Evolutionary conservation across 30 jellyfish, hydroid and myxozoan genomes (phyloP).

Genomic region (Turritopsis dohrnii): DNA sequence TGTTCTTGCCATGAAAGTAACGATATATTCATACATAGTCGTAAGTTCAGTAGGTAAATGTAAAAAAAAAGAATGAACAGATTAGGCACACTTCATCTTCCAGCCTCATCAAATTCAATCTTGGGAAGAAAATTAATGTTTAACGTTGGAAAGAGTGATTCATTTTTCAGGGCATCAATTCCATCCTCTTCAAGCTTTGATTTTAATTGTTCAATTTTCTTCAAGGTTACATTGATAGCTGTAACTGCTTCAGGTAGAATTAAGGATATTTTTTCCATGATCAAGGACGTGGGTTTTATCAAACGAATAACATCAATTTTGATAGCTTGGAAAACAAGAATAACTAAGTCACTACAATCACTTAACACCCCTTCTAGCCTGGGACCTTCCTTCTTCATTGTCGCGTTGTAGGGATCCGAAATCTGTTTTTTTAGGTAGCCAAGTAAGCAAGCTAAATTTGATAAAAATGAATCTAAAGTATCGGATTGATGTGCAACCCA

Average conservation of each 20-base stretch:
- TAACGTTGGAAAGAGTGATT: too few species aligned
- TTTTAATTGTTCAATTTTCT: too few species aligned
- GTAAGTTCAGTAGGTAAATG: not conserved
- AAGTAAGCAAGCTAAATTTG: not conserved
- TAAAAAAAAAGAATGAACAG: too few species aligned
- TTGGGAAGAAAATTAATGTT: not conserved
- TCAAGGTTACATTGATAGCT: too few species aligned
- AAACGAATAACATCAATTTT: not conserved
- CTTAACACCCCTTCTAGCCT: not conserved
- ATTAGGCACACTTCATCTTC: too few species aligned
- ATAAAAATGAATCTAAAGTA: not conserved
- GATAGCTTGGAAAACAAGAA: not conserved
- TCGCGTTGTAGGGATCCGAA: not conserved
- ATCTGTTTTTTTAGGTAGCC: not conserved
- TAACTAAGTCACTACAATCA: not conserved
- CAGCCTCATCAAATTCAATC: not conserved
- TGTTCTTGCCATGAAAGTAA: not conserved
- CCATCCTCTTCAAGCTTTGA: too few species aligned
- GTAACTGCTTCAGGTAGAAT: too few species aligned
- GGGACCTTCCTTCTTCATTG: not conserved
- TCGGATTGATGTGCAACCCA: constrained; percentile 25
- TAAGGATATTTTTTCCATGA: too few species aligned
- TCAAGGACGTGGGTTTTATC: too few species aligned
- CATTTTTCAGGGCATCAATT: too few species aligned
- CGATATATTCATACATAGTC: not conserved